Evolutionary conservation across 2,888 invertebrate genomes (phyloP).

Genomic region (Helicoverpa assulta): DNA sequence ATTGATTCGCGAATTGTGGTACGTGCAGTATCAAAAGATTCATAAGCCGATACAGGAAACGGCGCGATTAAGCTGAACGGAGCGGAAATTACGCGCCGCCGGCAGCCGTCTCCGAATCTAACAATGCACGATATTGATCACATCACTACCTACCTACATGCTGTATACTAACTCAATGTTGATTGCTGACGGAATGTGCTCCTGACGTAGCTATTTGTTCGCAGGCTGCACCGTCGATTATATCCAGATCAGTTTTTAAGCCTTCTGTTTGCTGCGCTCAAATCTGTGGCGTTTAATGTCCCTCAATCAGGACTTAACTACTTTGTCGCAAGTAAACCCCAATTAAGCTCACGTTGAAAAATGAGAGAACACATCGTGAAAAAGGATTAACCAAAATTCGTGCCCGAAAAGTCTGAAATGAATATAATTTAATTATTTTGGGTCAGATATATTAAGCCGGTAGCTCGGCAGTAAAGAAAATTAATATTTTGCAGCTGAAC

Average conservation of each 20-base stretch:
- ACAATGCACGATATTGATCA: constrained; percentile 66
- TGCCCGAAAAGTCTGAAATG: constrained; percentile 58
- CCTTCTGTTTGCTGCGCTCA: constrained; percentile 27
- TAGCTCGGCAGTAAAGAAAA: constrained; percentile 58
- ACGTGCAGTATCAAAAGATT: constrained; percentile 59
- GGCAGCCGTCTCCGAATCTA: constrained; percentile 64
- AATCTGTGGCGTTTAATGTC: constrained; percentile 42
- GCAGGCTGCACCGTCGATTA: constrained; percentile 18
- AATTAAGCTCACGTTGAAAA: constrained; percentile 54
- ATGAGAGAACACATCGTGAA: constrained; percentile 49
- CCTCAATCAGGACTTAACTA: constrained; percentile 48
- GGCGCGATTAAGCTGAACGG: constrained; percentile 63
- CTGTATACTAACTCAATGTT: constrained; percentile 49
- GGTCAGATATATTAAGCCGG: constrained; percentile 58
- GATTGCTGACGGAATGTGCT: constrained; percentile 51
- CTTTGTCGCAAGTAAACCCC: constrained; percentile 49
- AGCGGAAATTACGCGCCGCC: constrained; percentile 65
- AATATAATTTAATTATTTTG: constrained; percentile 63
- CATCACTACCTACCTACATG: constrained; percentile 50
- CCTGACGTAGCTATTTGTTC: constrained; percentile 29
- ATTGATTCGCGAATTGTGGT: constrained; percentile 61
- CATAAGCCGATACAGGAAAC: constrained; percentile 65
- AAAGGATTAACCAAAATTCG: constrained; percentile 57
- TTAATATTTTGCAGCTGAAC: constrained; percentile 62
- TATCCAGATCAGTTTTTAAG: constrained; percentile 29